Percentiles rank a stretch among this genome's conserved stretches.
Conservation (phyloP, 1,140 invertebrate species). For the Brachionus asplanchnoidis region DNA sequence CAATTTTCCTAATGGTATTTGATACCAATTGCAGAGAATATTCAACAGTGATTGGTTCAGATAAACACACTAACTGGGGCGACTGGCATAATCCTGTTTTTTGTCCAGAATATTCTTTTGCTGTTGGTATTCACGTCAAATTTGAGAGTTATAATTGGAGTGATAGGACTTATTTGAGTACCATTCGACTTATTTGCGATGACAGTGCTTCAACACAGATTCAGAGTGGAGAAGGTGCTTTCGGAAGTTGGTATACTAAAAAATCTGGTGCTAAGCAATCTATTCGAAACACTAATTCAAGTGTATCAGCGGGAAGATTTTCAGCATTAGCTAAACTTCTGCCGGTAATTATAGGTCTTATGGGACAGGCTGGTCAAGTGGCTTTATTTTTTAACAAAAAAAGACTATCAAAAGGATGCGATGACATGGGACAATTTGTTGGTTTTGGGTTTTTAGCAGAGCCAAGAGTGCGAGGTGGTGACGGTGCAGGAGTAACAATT, state of each 20-base stretch:
- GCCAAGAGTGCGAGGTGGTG: not conserved
- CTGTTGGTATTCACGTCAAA: not conserved
- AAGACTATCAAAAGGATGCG: not conserved
- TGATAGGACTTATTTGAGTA: not conserved
- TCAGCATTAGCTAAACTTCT: not conserved
- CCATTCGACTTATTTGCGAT: not conserved
- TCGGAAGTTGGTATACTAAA: not conserved
- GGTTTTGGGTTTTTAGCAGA: not conserved
- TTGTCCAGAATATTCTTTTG: not conserved
- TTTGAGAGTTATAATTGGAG: not conserved
- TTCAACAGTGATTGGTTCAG: not conserved
- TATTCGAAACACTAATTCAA: not conserved
- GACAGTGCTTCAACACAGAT: not conserved
- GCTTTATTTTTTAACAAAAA: not conserved
- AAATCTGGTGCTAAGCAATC: not conserved
- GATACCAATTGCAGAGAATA: not conserved
- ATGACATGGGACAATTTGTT: not conserved
- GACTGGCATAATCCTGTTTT: not conserved
- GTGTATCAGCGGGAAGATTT: not conserved
- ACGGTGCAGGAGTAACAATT: not conserved
- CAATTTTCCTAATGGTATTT: not conserved
- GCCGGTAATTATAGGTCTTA: not conserved
- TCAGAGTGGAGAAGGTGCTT: conserved; percentile 7
- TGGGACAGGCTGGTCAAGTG: not conserved
- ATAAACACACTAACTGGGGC: not conserved